Evolutionary conservation across 2,113 vertebrate genomes (phyloP).

Genomic region (Vidua chalybeata): DNA sequence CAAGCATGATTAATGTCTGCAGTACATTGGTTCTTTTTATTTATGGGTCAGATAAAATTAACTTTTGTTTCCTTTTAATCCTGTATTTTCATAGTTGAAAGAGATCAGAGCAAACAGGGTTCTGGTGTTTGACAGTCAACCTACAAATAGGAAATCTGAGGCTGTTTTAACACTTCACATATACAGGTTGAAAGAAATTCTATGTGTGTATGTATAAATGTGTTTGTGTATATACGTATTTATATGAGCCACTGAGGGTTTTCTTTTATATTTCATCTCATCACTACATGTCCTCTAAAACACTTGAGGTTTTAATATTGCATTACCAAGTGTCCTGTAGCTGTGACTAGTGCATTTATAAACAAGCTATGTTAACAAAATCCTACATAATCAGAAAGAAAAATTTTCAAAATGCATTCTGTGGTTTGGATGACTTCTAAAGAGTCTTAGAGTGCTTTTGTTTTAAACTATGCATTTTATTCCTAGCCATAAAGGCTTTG

Average conservation of each 20-base stretch:
- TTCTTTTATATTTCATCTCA: constrained; percentile 32
- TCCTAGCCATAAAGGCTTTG: constrained; percentile 28
- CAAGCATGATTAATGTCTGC: constrained; percentile 94
- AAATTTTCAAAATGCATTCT: constrained; percentile 4
- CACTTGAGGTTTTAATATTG: constrained; percentile 54
- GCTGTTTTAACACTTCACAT: constrained; percentile 46
- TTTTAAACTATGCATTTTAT: background rate
- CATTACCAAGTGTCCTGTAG: constrained; percentile 32
- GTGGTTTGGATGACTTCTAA: constrained; percentile 47
- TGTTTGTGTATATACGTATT: constrained; percentile 33
- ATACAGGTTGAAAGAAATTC: constrained; percentile 21
- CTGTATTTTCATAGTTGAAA: constrained; percentile 71
- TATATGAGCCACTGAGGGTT: background rate
- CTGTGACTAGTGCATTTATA: constrained; percentile 38
- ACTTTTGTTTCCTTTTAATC: constrained; percentile 91
- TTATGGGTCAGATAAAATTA: constrained; percentile 89
- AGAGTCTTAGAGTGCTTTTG: constrained; percentile 46
- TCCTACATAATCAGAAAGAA: background rate
- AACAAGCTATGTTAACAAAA: background rate
- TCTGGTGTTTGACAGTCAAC: constrained; percentile 60
- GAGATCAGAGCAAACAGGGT: constrained; percentile 24
- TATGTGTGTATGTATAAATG: constrained; percentile 29
- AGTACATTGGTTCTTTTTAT: constrained; percentile 86
- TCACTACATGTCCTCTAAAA: constrained; percentile 28
- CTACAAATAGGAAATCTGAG: constrained; percentile 25